Evolutionary conservation across 2,113 vertebrate species (phyloP), one percentile per base, ranked within the genome.

Genomic region (Oryzias javanicus): DNA sequence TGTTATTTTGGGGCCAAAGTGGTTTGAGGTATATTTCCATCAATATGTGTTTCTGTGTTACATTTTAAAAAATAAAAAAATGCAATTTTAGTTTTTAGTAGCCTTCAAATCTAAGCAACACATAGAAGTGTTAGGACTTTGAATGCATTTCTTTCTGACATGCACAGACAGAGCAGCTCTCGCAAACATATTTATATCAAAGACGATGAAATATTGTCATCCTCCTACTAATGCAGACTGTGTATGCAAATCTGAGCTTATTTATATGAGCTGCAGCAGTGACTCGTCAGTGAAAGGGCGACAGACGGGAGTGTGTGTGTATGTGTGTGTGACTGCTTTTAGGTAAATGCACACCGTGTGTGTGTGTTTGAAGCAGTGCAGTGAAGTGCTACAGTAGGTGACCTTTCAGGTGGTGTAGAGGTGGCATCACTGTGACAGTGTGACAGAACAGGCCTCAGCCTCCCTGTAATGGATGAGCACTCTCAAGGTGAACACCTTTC

Each of bases 391-490:
- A 47, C 46, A 47, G 46, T 47, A 60, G 84, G 88, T 91, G 90
- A 91, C 90, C 91, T 91, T 92, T 93, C 58, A 65, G 81, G 72
- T 65, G 74, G 75, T 80, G 83, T 82, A 85, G 83, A 88, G 89
- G 89, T 87, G 85, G 79, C 87, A 79, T 89, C 83, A 81, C 49
- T 79, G 83, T 90, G 90, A 90, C 90, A 91, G 90, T 87, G 89
- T 90, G 90, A 91, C 91, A 89, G 90, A 89, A 88, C 81, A 77
- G 85, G 85, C 84, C 85, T 88, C 78, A 86, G 81, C 77, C 80
- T 83, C 71, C 59, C 81, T 83, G 89, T 91, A 91, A 93, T 90
- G 86, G 90, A 93, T 93, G 91, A 89, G 85, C 88, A 82, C 85
- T 82, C 84, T 91, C 90, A 92, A 91, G 91, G 90, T 90, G 87